Conservation (phyloP, 2,113 vertebrate species). For the Boleophthalmus pectinirostris region DNA sequence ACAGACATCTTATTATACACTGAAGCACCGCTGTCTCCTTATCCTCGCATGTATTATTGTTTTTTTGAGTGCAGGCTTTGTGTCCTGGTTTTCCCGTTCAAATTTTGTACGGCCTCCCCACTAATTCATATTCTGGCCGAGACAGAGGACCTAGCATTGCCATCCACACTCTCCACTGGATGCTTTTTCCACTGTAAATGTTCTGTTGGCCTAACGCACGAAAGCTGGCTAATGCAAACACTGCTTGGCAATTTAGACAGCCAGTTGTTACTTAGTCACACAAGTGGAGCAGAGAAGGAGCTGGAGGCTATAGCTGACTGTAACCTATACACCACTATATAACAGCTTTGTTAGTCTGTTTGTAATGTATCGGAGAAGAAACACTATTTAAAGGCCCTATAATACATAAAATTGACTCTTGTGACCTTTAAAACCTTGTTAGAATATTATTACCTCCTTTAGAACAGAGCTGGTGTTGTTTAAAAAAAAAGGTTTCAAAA, state of each 20-base stretch:
- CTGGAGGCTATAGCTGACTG: conserved; percentile 17
- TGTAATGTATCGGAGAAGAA: neutral
- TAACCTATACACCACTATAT: neutral
- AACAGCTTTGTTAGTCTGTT: neutral
- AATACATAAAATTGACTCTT: too few species aligned
- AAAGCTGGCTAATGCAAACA: conserved; percentile 44
- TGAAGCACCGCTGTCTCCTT: neutral
- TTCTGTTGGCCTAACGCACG: conserved; percentile 25
- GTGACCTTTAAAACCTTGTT: too few species aligned
- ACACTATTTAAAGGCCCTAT: too few species aligned
- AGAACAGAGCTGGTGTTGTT: too few species aligned
- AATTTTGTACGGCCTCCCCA: neutral
- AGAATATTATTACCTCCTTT: too few species aligned
- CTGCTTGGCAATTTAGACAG: conserved; percentile 31
- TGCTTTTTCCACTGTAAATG: conserved; percentile 23
- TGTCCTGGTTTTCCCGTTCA: neutral
- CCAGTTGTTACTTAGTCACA: conserved; percentile 6
- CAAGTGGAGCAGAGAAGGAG: conserved; percentile 25
- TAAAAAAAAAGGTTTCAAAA: too few species aligned
- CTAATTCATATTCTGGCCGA: conserved; percentile 22
- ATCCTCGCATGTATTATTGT: neutral
- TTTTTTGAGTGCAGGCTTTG: neutral
- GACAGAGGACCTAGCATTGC: neutral
- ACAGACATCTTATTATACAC: neutral
- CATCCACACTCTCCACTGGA: conserved; percentile 5